Conservation (phyloP, 2,888 invertebrate species). For the Aelia acuminata region DNA sequence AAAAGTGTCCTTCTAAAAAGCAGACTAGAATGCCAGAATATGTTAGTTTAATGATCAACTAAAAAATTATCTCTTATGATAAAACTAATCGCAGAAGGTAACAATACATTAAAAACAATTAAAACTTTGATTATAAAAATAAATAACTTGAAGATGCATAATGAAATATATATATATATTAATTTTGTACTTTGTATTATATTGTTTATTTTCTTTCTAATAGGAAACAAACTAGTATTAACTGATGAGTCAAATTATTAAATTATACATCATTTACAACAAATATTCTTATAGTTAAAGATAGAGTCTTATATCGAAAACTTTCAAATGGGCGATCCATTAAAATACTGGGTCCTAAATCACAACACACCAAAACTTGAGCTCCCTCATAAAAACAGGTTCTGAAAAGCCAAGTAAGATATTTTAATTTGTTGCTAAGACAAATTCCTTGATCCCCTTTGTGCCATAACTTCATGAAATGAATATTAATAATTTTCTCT, state of each 20-base stretch:
- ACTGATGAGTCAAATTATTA: not conserved
- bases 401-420: not conserved
- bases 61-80: slow-evolving; percentile 38
- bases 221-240: slow-evolving; percentile 5
- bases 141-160: slow-evolving; percentile 22
- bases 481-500: too few relatives aligned
- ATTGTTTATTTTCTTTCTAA: slow-evolving; percentile 21
- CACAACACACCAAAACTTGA: not conserved
- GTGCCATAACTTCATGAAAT: too few relatives aligned
- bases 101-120: slow-evolving; percentile 38
- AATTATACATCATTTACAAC: not conserved
- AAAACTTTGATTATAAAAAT: slow-evolving; percentile 41
- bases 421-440: not conserved
- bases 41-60: slow-evolving; percentile 18
- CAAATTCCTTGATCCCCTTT: not conserved
- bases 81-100: slow-evolving; percentile 30
- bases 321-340: not conserved
- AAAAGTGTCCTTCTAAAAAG: slow-evolving; percentile 14
- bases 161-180: not conserved
- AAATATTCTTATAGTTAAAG: not conserved
- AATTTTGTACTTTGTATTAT: slow-evolving; percentile 33
- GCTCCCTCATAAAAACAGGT: not conserved
- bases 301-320: not conserved
- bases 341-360: not conserved
- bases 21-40: slow-evolving; percentile 50